A percentile compares a stretch with the other conserved stretches of the same genome.
Evolutionary conservation across 2,113 vertebrate species (phyloP).

Genomic region (Pontoporia blainvillei): DNA sequence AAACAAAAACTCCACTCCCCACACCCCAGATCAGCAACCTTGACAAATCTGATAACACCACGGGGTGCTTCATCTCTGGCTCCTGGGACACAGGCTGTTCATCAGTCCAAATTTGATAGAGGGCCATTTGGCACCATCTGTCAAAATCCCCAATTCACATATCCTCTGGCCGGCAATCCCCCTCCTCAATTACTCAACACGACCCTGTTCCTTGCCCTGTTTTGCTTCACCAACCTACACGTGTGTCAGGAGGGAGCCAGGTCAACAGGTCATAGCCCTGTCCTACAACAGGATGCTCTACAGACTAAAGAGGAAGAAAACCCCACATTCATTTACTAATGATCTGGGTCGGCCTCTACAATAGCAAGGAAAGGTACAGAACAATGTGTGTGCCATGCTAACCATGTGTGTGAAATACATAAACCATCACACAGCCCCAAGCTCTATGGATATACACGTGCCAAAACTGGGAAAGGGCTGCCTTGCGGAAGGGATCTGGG

Average conservation of each 20-base stretch:
- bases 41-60: rapidly evolving
- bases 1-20: not conserved
- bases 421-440: rapidly evolving
- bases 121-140: not conserved
- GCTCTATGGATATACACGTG: rapidly evolving
- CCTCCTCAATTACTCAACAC: not conserved
- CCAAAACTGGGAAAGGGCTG: not conserved
- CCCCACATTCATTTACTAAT: too few relatives aligned
- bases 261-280: not conserved
- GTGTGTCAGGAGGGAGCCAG: not conserved
- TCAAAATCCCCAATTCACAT: not conserved
- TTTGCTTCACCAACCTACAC: too few relatives aligned
- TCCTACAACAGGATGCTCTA: not conserved
- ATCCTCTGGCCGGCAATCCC: not conserved
- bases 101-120: not conserved
- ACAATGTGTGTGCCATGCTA: rapidly evolving
- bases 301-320: not conserved
- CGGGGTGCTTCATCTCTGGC: rapidly evolving
- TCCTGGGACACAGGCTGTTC: not conserved
- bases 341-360: not conserved
- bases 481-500: not conserved
- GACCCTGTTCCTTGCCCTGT: not conserved
- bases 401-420: rapidly evolving
- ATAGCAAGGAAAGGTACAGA: not conserved
- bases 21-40: not conserved